A percentile compares a stretch with the other conserved stretches of the same genome.
Conservation (phyloP, 2,113 vertebrate genomes). For the Syngnathoides biaculeatus region DNA sequence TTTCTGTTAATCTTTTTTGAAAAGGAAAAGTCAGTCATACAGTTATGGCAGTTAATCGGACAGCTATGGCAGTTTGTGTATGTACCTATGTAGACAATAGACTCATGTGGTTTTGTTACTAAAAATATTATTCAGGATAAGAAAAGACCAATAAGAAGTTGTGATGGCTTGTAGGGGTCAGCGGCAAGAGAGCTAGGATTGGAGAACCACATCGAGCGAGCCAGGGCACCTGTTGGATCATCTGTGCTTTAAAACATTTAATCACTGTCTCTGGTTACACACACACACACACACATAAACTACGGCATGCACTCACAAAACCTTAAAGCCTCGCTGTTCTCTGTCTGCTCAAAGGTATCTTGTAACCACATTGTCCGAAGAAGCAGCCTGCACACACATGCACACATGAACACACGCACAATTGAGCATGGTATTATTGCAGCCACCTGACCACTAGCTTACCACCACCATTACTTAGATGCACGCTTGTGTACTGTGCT, state of each 20-base stretch:
- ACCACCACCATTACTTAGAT: slow-evolving; percentile 38
- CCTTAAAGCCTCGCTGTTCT: slow-evolving; percentile 54
- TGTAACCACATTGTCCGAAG: slow-evolving; percentile 58
- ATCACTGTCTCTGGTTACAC: slow-evolving; percentile 70
- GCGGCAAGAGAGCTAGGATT: slow-evolving; percentile 16
- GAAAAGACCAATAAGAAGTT: slow-evolving; percentile 43
- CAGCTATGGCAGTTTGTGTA: not conserved
- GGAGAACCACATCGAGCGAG: slow-evolving; percentile 50
- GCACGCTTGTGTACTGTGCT: slow-evolving; percentile 48
- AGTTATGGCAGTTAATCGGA: not conserved
- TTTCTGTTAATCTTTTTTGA: not conserved
- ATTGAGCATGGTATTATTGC: slow-evolving; percentile 31
- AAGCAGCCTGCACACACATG: slow-evolving; percentile 21
- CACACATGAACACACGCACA: slow-evolving; percentile 33
- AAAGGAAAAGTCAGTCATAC: not conserved
- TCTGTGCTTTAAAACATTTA: slow-evolving; percentile 69
- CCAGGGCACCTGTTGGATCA: slow-evolving; percentile 73
- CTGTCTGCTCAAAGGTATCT: slow-evolving; percentile 45
- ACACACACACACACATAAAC: slow-evolving; percentile 10
- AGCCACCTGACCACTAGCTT: slow-evolving; percentile 60
- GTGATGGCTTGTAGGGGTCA: slow-evolving; percentile 24
- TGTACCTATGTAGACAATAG: slow-evolving; percentile 33
- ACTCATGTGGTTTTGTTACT: slow-evolving; percentile 53
- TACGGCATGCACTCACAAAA: slow-evolving; percentile 33
- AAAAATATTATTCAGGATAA: slow-evolving; percentile 60